Evolutionary conservation across 2,797 vertebrate species (phyloP).

Genomic region (Bradypus variegatus): DNA sequence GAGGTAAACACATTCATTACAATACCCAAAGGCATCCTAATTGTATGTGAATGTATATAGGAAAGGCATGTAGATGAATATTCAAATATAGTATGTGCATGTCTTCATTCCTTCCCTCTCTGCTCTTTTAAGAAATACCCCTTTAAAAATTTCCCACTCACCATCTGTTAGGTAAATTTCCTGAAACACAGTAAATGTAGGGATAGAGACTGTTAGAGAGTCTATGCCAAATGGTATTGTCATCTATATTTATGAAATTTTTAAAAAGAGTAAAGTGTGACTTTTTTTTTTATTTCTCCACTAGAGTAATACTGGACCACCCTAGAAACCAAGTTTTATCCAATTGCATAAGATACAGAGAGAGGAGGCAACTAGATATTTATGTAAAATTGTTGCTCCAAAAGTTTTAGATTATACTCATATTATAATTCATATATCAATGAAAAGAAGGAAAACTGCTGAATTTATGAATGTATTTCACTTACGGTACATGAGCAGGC

Average conservation of each 20-base stretch:
- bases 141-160: conserved; percentile 65
- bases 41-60: neutral
- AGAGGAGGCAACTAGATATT: neutral
- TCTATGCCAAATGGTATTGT: conserved; percentile 46
- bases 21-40: neutral
- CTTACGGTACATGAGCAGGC: neutral
- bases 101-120: conserved; percentile 39
- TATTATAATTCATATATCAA: neutral
- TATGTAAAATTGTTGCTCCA: neutral
- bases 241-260: conserved; percentile 51
- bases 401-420: neutral
- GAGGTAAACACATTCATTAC: neutral
- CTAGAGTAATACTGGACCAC: conserved; percentile 13
- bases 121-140: conserved; percentile 58
- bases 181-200: conserved; percentile 53
- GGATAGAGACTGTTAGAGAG: conserved; percentile 54
- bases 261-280: neutral
- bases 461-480: neutral
- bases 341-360: neutral
- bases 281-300: neutral
- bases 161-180: conserved; percentile 67
- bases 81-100: conserved; percentile 30
- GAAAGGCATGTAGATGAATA: neutral
- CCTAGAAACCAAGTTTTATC: neutral
- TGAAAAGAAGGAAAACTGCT: neutral